Evolutionary conservation across 2,113 vertebrate genomes (phyloP).

Genomic region (Callorhinus ursinus): DNA sequence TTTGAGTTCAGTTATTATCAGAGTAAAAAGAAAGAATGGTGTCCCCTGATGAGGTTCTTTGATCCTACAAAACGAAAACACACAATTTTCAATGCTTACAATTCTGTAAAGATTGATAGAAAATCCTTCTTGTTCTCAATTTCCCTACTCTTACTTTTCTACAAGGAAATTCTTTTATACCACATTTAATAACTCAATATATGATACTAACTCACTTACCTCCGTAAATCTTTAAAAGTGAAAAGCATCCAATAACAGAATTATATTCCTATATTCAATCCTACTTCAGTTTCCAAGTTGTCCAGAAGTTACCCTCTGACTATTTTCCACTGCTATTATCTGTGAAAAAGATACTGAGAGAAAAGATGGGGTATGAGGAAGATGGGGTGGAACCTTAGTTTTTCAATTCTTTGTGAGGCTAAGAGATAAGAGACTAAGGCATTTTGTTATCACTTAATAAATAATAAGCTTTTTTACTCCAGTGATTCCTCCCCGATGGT

Average conservation of each 20-base stretch:
- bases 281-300: not conserved
- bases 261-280: not conserved
- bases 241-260: not conserved
- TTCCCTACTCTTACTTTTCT: not conserved
- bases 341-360: not conserved
- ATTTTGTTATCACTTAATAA: not conserved
- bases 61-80: not conserved
- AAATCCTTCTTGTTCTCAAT: not conserved
- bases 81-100: not conserved
- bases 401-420: not conserved
- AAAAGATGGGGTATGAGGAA: not conserved
- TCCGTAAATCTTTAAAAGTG: not conserved
- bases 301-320: not conserved
- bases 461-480: not conserved
- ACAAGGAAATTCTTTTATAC: not conserved
- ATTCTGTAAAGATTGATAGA: not conserved
- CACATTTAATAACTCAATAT: not conserved
- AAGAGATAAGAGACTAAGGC: not conserved
- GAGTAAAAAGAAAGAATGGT: not conserved
- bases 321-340: not conserved
- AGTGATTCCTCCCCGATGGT: not conserved
- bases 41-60: not conserved
- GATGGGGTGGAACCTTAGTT: not conserved
- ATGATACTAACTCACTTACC: not conserved
- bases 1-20: not conserved